Evolutionary conservation across 2,888 invertebrate species (phyloP), one percentile per base, ranked within the genome.

Genomic region (Netelia fuscicornis): DNA sequence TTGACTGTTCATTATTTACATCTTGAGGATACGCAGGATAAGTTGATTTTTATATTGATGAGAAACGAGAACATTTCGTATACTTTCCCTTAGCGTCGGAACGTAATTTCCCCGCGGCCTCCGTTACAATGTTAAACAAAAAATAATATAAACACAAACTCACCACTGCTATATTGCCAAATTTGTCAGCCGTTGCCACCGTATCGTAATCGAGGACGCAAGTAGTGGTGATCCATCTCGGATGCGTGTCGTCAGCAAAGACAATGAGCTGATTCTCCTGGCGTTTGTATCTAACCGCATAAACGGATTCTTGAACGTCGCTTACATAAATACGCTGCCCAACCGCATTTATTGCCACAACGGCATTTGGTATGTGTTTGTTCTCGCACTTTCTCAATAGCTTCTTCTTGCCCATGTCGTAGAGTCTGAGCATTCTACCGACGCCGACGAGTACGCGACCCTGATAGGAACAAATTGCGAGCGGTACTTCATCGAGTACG

Each of bases 181-280:
- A 99, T 94, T 99, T 99, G 94, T 99, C 99, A 8, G 98, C 98
- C 83, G 98, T 97, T 0, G 99, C 99, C 17, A 99, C 97, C 0
- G 99, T 99, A 92, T 98, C 98, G 91, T 99, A 99, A 94, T 99
- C 99, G 70, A 99, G 94, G 74, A 99, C 95, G 86, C 97, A 97
- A 2, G 98, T 97, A 70, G 98, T 97, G 0, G 99, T 99, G 52
- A 99, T 97, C 98, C 98, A 99, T 88, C 98, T 96, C 0, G 99
- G 99, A 94, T 98, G 98, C 0, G 99, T 99, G 92, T 99, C 99
- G 93, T 99, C 99, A 1, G 99, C 98, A 94, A 99, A 99, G 77
- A 99, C 98, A 37, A 99, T 98, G 84, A 99, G 95, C 91, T 99
- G 99, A 94, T 99, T 99, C 94, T 99, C 99, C 62, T 97, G 96